Evolutionary conservation across 2,888 invertebrate species (phyloP), one percentile per base, ranked within the genome.

Genomic region (Gymnoscelis rufifasciata): DNA sequence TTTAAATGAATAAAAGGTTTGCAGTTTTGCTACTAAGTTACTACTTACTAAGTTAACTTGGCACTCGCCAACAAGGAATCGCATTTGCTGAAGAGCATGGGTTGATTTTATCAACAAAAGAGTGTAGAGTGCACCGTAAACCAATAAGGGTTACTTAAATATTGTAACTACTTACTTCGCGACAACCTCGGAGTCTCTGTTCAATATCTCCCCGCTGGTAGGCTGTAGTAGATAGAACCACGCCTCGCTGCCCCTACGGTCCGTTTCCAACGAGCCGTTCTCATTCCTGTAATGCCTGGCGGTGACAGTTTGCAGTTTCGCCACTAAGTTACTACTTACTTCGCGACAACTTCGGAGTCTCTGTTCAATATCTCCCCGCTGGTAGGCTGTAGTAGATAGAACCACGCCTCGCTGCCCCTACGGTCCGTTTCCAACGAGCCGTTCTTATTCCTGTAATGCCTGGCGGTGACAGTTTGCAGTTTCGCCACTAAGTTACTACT

Each of bases 181-280:
- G 15, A 97, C 91, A 26, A 90, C 75, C 0, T 91, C 88, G 52
- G 93, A 92, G 57, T 95, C 95, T 36, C 94, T 90, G 0, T 90
- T 83, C 28, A 97, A 76, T 56, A 97, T 94, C 38, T 83, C 86
- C 53, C 95, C 95, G 0, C 92, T 93, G 41, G 87, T 89, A 0
- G 96, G 96, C 79, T 97, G 95, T 1, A 97, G 88, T 0, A 94
- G 90, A 64, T 96, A 96, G 72, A 97, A 92, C 95, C 96, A 96
- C 4, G 96, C 91, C 63, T 97, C 96, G 0, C 96, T 95, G 5
- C 94, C 95, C 4, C 90, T 89, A 0, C 91, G 83, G 69, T 95
- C 93, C 47, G 90, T 92, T 59, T 93, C 93, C 12, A 95, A 74
- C 0, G 94, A 94, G 3, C 94, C 93, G 69, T 95, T 96, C 38